Conservation (phyloP, 1,140 invertebrate genomes). For the Bemisia tabaci region DNA sequence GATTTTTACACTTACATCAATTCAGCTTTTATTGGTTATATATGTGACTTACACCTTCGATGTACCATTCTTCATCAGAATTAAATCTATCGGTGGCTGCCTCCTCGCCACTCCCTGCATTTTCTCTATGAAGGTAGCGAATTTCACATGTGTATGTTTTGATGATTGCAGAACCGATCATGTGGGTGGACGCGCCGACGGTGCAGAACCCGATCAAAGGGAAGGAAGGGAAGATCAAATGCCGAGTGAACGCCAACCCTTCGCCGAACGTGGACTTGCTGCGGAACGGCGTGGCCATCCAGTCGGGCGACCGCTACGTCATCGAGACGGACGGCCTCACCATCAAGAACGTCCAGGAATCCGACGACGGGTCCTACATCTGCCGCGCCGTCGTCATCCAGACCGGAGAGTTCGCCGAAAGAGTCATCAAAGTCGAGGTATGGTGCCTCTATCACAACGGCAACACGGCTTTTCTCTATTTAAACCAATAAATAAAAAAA, state of each 20-base stretch:
- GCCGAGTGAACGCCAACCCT: constrained; percentile 71
- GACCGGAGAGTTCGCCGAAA: constrained; percentile 60
- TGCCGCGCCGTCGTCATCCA: constrained; percentile 65
- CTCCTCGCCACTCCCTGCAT: too few relatives aligned
- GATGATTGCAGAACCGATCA: constrained; percentile 56
- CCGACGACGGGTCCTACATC: constrained; percentile 71
- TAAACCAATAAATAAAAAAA: too few relatives aligned
- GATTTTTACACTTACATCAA: too few relatives aligned
- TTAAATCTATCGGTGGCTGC: too few relatives aligned
- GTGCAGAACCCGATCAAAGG: constrained; percentile 69
- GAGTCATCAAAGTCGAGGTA: constrained; percentile 65
- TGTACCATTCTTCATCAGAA: too few relatives aligned
- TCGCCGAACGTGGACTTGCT: constrained; percentile 70
- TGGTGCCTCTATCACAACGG: too few relatives aligned
- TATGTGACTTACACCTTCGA: too few relatives aligned
- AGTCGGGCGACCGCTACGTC: constrained; percentile 51
- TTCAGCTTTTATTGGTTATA: too few relatives aligned
- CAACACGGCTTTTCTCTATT: too few relatives aligned
- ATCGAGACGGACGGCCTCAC: constrained; percentile 58
- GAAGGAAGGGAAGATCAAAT: constrained; percentile 59
- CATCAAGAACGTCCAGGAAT: constrained; percentile 60
- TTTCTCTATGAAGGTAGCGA: too few relatives aligned
- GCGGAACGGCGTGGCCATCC: constrained; percentile 47
- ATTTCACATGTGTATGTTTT: too few relatives aligned
- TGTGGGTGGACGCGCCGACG: constrained; percentile 67